Evolutionary conservation across 2,797 vertebrate species (phyloP).

Genomic region (Thripadectes ignobilis): DNA sequence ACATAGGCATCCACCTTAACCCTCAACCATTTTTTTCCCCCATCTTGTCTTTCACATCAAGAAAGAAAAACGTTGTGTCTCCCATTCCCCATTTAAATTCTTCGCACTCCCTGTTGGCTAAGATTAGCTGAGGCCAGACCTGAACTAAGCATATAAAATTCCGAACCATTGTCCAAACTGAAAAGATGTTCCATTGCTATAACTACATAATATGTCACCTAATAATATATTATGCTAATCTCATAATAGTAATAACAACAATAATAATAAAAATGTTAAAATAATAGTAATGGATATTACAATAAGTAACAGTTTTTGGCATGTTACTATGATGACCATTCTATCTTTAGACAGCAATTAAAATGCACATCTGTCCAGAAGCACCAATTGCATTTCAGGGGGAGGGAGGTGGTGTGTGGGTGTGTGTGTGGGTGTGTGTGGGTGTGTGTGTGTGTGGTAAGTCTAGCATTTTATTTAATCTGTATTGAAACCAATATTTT

Average conservation of each 20-base stretch:
- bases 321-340: neutral
- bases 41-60: neutral
- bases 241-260: neutral
- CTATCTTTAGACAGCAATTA: neutral
- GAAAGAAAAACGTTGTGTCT: neutral
- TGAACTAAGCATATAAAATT: neutral
- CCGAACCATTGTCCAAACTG: neutral
- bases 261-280: neutral
- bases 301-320: neutral
- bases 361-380: neutral
- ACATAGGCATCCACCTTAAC: neutral
- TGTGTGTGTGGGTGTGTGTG: too few species aligned
- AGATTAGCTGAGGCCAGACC: neutral
- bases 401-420: rapidly evolving
- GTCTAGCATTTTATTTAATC: neutral
- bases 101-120: neutral
- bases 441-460: neutral
- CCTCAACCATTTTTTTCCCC: neutral
- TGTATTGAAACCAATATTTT: neutral
- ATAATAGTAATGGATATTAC: neutral
- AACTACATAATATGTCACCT: neutral
- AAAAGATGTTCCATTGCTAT: neutral
- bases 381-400: neutral
- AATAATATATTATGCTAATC: neutral
- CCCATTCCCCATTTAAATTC: neutral